Conservation (phyloP, 53 echinoderm and acorn worm species). For the Antedon mediterranea region DNA sequence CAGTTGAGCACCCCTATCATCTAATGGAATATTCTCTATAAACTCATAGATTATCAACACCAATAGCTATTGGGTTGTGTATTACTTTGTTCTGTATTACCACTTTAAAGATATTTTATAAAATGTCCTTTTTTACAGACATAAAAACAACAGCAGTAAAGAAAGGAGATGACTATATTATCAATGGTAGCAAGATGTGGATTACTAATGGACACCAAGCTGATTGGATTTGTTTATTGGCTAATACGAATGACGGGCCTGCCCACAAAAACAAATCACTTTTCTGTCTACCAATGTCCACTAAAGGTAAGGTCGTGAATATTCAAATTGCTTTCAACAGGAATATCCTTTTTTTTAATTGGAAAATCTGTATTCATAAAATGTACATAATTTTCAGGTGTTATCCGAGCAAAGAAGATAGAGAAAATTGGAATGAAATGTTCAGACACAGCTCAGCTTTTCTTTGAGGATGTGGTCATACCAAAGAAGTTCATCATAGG, state of each 20-base stretch:
- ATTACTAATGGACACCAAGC: slow-evolving; percentile 78
- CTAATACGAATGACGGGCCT: slow-evolving; percentile 58
- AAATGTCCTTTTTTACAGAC: too few relatives aligned
- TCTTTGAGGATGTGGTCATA: slow-evolving; percentile 87
- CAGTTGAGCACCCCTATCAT: too few relatives aligned
- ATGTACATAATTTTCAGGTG: slow-evolving; percentile 36
- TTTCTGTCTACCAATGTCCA: slow-evolving; percentile 62
- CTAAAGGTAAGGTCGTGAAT: slow-evolving; percentile 53
- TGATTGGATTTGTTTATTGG: slow-evolving; percentile 91
- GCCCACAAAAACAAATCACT: slow-evolving; percentile 82
- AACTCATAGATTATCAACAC: too few relatives aligned
- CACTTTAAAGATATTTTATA: too few relatives aligned
- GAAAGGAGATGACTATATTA: slow-evolving; percentile 78
- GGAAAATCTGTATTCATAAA: too few relatives aligned
- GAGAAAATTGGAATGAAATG: slow-evolving; percentile 85
- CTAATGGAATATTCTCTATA: too few relatives aligned
- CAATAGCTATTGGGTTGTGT: too few relatives aligned
- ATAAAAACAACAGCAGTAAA: slow-evolving; percentile 80
- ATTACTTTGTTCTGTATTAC: too few relatives aligned
- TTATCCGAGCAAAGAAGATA: slow-evolving; percentile 62
- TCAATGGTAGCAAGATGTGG: slow-evolving; percentile 95
- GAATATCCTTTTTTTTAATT: too few relatives aligned
- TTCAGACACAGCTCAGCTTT: slow-evolving; percentile 90
- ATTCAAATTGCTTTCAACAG: too few relatives aligned
- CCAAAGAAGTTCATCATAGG: slow-evolving; percentile 83